Evolutionary conservation across 1,140 invertebrate genomes (phyloP).

Genomic region (Drosophila parvula): DNA sequence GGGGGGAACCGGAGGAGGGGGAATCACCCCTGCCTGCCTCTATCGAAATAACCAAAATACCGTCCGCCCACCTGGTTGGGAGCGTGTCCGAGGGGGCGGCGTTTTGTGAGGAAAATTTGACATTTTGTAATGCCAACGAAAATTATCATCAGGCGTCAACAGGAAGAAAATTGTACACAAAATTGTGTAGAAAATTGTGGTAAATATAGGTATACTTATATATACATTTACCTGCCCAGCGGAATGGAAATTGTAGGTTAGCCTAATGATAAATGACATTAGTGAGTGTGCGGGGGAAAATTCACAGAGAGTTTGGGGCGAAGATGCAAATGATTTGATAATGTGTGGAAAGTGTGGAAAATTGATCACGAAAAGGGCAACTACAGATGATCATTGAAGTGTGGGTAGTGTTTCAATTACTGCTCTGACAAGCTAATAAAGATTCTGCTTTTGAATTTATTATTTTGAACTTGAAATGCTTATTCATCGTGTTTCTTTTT

Average conservation of each 20-base stretch:
- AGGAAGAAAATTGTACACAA: conserved; percentile 64
- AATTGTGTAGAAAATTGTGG: conserved; percentile 47
- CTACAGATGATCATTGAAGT: conserved; percentile 52
- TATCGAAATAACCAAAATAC: conserved; percentile 16
- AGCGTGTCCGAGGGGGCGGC: conserved; percentile 69
- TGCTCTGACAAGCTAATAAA: not conserved
- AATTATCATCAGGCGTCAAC: conserved; percentile 81
- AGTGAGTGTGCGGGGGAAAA: conserved; percentile 30
- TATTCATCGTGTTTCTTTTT: not conserved
- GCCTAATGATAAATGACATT: conserved; percentile 81
- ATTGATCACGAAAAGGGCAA: conserved; percentile 12
- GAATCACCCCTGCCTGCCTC: conserved; percentile 22
- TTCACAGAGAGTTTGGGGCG: not conserved
- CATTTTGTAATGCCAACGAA: conserved; percentile 77
- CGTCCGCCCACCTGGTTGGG: conserved; percentile 42
- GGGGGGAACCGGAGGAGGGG: too few species aligned
- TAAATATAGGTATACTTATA: conserved; percentile 40
- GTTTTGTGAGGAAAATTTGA: conserved; percentile 64
- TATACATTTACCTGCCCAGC: conserved; percentile 32
- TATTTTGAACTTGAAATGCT: conserved; percentile 2
- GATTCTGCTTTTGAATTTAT: not conserved
- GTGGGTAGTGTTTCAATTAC: not conserved
- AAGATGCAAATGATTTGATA: conserved; percentile 17
- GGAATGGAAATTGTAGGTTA: conserved; percentile 44
- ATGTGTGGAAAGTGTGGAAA: conserved; percentile 10